Conservation (phyloP, 2,113 vertebrate species). For the Anarrhichthys ocellatus region DNA sequence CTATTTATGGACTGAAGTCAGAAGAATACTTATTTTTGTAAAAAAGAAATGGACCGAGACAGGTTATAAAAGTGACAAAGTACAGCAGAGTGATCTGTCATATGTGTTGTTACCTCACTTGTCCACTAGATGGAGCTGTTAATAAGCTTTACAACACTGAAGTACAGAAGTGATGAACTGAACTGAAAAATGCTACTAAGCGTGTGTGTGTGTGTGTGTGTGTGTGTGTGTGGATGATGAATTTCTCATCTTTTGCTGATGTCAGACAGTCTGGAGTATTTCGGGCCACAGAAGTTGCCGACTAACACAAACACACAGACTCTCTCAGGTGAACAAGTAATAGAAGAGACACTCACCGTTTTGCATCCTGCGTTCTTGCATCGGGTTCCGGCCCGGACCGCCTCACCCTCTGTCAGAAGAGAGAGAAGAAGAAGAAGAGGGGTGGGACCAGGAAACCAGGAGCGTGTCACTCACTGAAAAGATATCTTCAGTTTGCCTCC, state of each 20-base stretch:
- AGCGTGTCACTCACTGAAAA: background rate
- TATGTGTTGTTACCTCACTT: background rate
- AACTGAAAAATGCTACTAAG: no score
- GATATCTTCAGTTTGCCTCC: background rate
- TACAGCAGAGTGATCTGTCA: background rate
- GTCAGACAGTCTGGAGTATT: background rate
- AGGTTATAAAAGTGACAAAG: no score
- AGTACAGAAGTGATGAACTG: background rate
- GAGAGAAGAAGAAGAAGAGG: background rate
- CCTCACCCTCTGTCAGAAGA: slow-evolving; percentile 67
- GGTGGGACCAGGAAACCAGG: background rate
- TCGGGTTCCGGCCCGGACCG: slow-evolving; percentile 78
- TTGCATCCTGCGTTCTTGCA: slow-evolving; percentile 95
- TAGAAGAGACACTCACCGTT: slow-evolving; percentile 83
- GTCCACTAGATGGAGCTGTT: slow-evolving; percentile 66
- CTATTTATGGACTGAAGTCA: no score
- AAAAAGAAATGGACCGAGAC: background rate
- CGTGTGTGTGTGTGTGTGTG: slow-evolving; percentile 15
- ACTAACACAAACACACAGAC: slow-evolving; percentile 7
- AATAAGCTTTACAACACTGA: slow-evolving; percentile 3
- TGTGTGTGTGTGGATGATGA: background rate
- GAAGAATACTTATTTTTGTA: background rate
- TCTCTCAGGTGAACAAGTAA: slow-evolving; percentile 19
- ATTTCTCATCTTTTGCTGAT: slow-evolving; percentile 7
- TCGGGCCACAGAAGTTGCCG: background rate